A percentile compares a stretch with the other conserved stretches of the same genome.
These are phyloP conservation scores for Exephanes ischioxanthus DNA, from an alignment of 2,888 invertebrate species.

Conservation along the genomic window DNA sequence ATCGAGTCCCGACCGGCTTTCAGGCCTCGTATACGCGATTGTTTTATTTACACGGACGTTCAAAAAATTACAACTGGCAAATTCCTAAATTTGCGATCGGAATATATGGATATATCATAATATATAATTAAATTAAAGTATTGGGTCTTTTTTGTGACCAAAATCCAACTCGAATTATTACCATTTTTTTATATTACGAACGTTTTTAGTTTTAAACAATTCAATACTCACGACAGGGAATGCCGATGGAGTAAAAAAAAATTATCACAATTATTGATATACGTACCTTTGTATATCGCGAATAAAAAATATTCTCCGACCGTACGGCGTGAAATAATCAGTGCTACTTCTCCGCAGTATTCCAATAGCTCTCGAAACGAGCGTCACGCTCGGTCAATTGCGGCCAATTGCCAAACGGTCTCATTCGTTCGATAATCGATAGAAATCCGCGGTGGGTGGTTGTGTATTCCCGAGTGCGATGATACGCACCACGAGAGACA, in stretches of 20 bases:
- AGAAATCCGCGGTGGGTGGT: slow-evolving; percentile 78
- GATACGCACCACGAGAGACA: slow-evolving; percentile 38
- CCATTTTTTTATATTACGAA: background rate
- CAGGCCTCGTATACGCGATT: slow-evolving; percentile 11
- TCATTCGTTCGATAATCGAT: slow-evolving; percentile 75
- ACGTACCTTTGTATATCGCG: background rate
- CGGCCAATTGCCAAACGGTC: slow-evolving; percentile 78
- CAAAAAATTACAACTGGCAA: background rate
- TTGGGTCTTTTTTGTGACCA: background rate
- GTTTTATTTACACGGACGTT: background rate
- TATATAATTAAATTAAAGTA: background rate
- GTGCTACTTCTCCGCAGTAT: slow-evolving; percentile 28
- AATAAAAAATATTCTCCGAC: slow-evolving; percentile 6
- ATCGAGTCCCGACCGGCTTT: slow-evolving; percentile 40
- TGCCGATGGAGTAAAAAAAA: background rate
- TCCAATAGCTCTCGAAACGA: slow-evolving; percentile 65
- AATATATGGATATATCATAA: background rate
- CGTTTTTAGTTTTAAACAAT: background rate
- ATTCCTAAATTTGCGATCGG: background rate
- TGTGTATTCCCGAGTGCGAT: slow-evolving; percentile 48
- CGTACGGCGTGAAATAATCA: slow-evolving; percentile 28
- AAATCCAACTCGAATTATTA: background rate
- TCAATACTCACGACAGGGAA: background rate
- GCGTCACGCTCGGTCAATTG: slow-evolving; percentile 78
- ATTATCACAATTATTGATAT: background rate